Base-by-base conservation (phyloP, 1,140 invertebrate species). In the Bilobella aurantiaca region DNA sequence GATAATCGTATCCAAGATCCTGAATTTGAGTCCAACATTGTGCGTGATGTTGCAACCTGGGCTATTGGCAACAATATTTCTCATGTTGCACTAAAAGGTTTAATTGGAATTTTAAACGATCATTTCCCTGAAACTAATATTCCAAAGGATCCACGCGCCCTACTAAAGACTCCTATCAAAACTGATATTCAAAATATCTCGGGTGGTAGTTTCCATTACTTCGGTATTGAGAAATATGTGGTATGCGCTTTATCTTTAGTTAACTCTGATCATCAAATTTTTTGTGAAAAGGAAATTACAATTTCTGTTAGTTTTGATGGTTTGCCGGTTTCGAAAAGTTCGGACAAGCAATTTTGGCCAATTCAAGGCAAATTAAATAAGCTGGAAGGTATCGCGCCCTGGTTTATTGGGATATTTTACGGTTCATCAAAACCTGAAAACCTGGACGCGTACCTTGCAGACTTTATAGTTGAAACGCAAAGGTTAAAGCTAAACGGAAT, bases 281-380 rank as follows among this genome's bases (percentile, higher is more conserved):
- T 25, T 59, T 8, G 8, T 14, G 8, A 8, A 29, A 5, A 8
- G 31, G 8, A 59, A 16, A 5, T 59, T 8, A 59, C 5, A 16
- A 59, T 59, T 8, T 31, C 28, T 5, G 58, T 30, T 27, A 59
- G 28, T 59, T 8, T 59, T 30, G 58, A 59, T 30, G 58, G 58
- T 18, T 25, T 59, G 8, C 58, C 58, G 3, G 31, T 59, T 27
- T 12, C 18, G 3, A 29, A 34, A 18, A 31, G 29, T 25, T 30
- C 5, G 5, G 58, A 59, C 5, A n/a, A 30, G 28, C 58, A 59
- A 29, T 27, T 59, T 30, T 59, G 58, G 58, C 58, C 58, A 30
- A 59, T 59, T 27, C 58, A 59, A 34, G 58, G 8, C 8, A 59
- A 29, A 59, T 8, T 59, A 21, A 23, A 57, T 57, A 8, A 57